These are phyloP conservation scores for Drusus annulatus DNA, from an alignment of 1,140 invertebrate species.

Conservation along the genomic window DNA sequence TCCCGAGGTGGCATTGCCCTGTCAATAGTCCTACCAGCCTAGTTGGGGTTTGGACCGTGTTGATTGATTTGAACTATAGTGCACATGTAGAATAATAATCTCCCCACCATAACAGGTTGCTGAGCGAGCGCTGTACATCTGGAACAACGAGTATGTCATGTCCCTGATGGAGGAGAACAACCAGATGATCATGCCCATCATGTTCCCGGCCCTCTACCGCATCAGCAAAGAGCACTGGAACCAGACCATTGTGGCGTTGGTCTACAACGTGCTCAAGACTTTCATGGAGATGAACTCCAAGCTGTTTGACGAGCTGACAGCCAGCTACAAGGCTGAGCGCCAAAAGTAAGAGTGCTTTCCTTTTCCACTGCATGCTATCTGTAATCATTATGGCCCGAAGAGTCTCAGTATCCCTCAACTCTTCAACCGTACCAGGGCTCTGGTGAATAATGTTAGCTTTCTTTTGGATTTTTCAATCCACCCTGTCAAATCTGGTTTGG, in stretches of 20 bases:
- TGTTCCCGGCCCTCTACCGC: conserved; percentile 97
- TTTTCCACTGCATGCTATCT: too few relatives aligned
- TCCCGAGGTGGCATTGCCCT: too few relatives aligned
- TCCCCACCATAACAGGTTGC: conserved; percentile 82
- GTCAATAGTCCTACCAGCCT: too few relatives aligned
- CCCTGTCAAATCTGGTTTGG: too few relatives aligned
- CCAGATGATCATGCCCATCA: conserved; percentile 92
- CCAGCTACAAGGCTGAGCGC: conserved; percentile 97
- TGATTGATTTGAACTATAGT: background rate
- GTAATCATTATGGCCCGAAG: too few relatives aligned
- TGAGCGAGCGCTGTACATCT: conserved; percentile 95
- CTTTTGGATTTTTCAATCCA: too few relatives aligned
- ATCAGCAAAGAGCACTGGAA: conserved; percentile 99
- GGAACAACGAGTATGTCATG: conserved; percentile 98
- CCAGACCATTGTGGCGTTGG: conserved; percentile 98
- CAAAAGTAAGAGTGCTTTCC: conserved; percentile 85
- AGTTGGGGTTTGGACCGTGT: too few relatives aligned
- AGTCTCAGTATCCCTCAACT: too few relatives aligned
- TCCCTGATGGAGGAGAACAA: conserved; percentile 95
- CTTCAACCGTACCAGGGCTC: too few relatives aligned
- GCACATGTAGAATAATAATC: background rate
- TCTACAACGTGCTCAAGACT: conserved; percentile 99
- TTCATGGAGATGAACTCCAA: conserved; percentile 99
- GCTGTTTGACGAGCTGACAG: conserved; percentile 98
- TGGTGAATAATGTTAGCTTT: too few relatives aligned